Base-by-base conservation (phyloP, 2,888 invertebrate genomes). In the Subacronicta megacephala region DNA sequence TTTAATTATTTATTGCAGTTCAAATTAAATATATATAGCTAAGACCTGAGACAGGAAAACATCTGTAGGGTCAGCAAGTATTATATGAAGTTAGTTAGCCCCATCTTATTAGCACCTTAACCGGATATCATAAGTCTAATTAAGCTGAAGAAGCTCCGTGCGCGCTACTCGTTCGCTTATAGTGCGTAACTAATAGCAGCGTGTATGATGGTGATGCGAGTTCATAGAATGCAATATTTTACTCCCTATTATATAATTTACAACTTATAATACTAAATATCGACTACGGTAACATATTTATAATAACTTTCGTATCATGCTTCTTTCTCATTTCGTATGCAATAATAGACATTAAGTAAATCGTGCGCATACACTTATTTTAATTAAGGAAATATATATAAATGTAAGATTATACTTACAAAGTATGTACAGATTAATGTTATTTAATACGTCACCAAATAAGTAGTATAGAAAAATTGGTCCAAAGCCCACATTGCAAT, bases 221-320 rank as follows among this genome's bases (percentile, higher is more conserved):
- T 83, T 84, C 84, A 87, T 83, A 88, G 85, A 87, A 88, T 87
- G 75, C 84, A 72, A 81, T 85, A 85, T 84, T 82, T 82, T 64
- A 45, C 20, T 50, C 5, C 7, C 0, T 10, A 33, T 0, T n/a
- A 12, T 20, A 31, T 31, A 26, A 23, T 7, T 12, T 0, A 31
- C 0, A n/a, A 5, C 31, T 31, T 29, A 23, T 23, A 29, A 59
- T 7, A n/a, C 17, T 50, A 36, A 1, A 3, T n/a, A n/a, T 42
- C 43, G 56, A 65, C 26, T n/a, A n/a, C 2, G 23, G 2, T 40
- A 44, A 31, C 6, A 15, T 23, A 42, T 10, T 43, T 38, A 3
- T 18, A 40, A 36, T 43, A 40, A 10, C 35, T 45, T 44, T 66
- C 5, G 9, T 44, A 15, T 31, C 64, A 64, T 64, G 64, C 63